phyloP scores from a whole-genome alignment of 2,113 vertebrate species.

The Corvus hawaiiensis region DNA sequence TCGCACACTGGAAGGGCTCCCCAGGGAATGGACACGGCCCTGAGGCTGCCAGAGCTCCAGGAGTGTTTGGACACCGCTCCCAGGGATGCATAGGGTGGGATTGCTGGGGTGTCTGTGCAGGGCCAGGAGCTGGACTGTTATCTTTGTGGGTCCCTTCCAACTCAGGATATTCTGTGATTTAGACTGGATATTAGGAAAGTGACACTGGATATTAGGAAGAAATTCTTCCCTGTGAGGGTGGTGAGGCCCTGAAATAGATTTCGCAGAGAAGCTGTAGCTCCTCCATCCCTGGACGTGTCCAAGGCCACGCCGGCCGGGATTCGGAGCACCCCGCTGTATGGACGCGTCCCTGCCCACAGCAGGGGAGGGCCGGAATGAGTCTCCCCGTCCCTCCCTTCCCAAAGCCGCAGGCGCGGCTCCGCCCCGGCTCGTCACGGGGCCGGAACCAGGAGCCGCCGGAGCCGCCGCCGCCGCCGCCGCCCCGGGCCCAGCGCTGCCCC shows the following conservation, averaged over 20 bases:
- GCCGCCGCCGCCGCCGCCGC: not conserved
- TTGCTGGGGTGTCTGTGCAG: not conserved
- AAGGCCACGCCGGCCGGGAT: rapidly evolving
- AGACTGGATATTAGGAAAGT: not conserved
- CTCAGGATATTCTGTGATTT: not conserved
- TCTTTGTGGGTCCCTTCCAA: not conserved
- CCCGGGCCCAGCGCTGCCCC: not conserved
- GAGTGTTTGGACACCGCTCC: not conserved
- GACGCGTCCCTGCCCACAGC: rapidly evolving
- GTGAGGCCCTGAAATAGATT: no score
- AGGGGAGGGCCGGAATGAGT: not conserved
- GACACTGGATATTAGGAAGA: not conserved
- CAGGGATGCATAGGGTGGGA: not conserved
- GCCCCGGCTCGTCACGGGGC: not conserved
- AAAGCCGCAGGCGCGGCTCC: not conserved
- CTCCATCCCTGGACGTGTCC: rapidly evolving
- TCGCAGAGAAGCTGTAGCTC: no score
- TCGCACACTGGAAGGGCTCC: not conserved
- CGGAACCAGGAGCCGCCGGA: not conserved
- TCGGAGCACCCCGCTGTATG: rapidly evolving
- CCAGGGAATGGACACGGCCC: not conserved
- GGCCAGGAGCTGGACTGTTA: not conserved
- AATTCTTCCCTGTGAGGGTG: not conserved
- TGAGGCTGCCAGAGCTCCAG: not conserved
- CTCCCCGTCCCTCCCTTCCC: not conserved